These are phyloP conservation scores for Anthopleura sola DNA, from an alignment of 64 coral and sea anemone genomes.

Conservation along the genomic window DNA sequence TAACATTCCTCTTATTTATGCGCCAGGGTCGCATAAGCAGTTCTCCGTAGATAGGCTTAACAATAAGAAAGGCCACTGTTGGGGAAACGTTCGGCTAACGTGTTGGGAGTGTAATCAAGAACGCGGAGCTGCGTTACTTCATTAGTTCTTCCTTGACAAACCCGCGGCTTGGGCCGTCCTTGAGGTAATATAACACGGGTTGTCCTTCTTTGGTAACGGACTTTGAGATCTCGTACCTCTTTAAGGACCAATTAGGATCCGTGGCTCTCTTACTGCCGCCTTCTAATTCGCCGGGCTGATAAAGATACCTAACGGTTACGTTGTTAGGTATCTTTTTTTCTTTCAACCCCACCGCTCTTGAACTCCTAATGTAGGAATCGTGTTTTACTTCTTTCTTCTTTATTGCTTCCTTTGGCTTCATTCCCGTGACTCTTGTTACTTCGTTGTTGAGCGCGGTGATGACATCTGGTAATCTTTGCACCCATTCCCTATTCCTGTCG, in stretches of 20 bases:
- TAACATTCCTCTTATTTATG: background rate
- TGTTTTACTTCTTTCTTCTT: conserved; percentile 13
- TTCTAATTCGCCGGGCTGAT: background rate
- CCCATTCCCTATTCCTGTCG: conserved; percentile 30
- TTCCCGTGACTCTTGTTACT: conserved; percentile 30
- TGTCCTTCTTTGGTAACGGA: background rate
- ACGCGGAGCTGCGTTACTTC: background rate
- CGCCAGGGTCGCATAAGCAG: background rate
- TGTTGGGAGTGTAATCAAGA: background rate
- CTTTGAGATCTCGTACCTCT: background rate
- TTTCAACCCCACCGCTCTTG: background rate
- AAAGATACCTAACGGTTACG: background rate
- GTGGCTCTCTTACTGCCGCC: conserved; percentile 12
- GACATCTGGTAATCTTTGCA: conserved; percentile 47
- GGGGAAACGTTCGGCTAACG: background rate
- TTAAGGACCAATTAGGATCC: conserved; percentile 31
- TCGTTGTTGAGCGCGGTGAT: conserved; percentile 35
- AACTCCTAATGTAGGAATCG: background rate
- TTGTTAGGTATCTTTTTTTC: background rate
- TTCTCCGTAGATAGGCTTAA: background rate
- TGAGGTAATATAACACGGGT: background rate
- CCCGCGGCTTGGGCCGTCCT: background rate
- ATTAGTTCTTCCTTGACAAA: conserved; percentile 20
- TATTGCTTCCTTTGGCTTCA: conserved; percentile 47
- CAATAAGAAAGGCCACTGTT: background rate